Evolutionary conservation across 2,888 invertebrate species (phyloP).

Genomic region (Marasmarcha lunaedactyla): DNA sequence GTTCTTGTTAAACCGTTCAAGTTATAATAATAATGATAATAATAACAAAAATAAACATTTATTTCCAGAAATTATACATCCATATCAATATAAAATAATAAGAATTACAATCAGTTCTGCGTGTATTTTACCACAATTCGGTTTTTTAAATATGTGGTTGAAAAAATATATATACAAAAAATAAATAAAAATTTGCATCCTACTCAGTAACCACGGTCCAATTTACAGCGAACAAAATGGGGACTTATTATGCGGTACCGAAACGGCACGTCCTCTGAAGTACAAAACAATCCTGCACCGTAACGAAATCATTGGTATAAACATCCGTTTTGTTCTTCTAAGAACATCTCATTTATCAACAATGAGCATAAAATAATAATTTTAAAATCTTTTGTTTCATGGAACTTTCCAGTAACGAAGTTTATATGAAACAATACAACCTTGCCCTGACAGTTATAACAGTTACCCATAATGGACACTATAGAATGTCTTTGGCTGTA

Average conservation of each 20-base stretch:
- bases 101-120: too few relatives aligned
- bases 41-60: too few relatives aligned
- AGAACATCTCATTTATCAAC: conserved; percentile 17
- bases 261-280: conserved; percentile 33
- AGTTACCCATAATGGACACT: conserved; percentile 29
- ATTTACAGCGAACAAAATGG: not conserved
- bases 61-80: too few relatives aligned
- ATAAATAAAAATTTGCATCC: too few relatives aligned
- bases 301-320: conserved; percentile 18
- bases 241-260: conserved; percentile 37
- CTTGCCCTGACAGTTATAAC: conserved; percentile 13
- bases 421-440: conserved; percentile 15
- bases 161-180: too few relatives aligned
- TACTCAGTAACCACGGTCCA: too few relatives aligned
- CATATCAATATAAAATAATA: too few relatives aligned
- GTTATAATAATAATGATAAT: too few relatives aligned
- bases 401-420: conserved; percentile 18
- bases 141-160: too few relatives aligned
- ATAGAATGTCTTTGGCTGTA: conserved; percentile 46
- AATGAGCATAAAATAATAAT: conserved; percentile 29
- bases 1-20: too few relatives aligned
- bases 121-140: too few relatives aligned
- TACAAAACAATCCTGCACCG: conserved; percentile 15
- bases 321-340: conserved; percentile 1
- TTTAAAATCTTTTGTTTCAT: conserved; percentile 31